These are phyloP conservation scores for Bombycilla garrulus DNA, from an alignment of 2,113 vertebrate species.

Conservation along the genomic window DNA sequence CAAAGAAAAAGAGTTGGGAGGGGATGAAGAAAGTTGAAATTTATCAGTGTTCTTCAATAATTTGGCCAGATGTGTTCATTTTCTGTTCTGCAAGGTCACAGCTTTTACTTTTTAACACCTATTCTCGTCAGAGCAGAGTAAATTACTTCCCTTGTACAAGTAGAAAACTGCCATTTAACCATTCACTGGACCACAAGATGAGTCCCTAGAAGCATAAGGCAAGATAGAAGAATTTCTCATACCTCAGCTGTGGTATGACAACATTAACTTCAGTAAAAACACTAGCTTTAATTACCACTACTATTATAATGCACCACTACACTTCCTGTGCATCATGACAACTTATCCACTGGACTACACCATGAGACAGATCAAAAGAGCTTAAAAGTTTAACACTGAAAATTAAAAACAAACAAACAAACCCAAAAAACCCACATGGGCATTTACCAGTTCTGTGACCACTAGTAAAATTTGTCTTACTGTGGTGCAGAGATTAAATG, in stretches of 20 bases:
- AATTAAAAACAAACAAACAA: background rate
- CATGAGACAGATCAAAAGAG: background rate
- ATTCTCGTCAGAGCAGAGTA: background rate
- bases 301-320: background rate
- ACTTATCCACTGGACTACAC: background rate
- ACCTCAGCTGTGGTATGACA: background rate
- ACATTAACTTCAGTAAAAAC: background rate
- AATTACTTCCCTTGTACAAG: background rate
- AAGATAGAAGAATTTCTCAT: background rate
- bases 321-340: background rate
- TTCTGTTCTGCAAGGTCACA: background rate
- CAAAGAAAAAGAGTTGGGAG: background rate
- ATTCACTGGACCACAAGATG: background rate
- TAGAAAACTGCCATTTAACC: background rate
- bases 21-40: background rate
- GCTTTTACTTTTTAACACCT: background rate
- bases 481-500: background rate
- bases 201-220: background rate
- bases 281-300: background rate
- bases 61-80: background rate
- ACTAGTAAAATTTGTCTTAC: background rate
- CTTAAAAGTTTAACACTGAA: background rate
- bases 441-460: background rate
- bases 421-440: fast-evolving
- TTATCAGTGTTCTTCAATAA: background rate